A percentile compares a stretch with the other conserved stretches of the same genome.
Conservation (phyloP, 2,113 vertebrate species). For the Melanerpes formicivorus region DNA sequence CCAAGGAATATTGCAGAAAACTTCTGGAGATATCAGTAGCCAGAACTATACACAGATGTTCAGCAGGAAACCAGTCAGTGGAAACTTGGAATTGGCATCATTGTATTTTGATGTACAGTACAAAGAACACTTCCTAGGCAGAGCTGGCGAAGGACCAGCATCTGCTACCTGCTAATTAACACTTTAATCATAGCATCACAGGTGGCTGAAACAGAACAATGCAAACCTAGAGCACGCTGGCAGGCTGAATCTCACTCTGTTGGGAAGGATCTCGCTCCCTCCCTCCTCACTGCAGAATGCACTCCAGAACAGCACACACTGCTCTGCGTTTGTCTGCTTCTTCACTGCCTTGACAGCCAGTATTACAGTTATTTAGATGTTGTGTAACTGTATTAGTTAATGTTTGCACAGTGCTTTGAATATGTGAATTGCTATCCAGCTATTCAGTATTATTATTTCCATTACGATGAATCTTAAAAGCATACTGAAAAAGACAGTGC, state of each 20-base stretch:
- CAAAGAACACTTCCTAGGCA: not conserved
- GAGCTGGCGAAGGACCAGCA: not conserved
- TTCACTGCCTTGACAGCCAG: slow-evolving; percentile 47
- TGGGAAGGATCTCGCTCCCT: not conserved
- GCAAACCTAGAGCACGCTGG: not conserved
- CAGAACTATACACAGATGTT: not conserved
- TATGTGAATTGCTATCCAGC: slow-evolving; percentile 49
- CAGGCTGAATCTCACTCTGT: fast-evolving
- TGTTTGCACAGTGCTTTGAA: slow-evolving; percentile 54
- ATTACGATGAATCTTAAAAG: slow-evolving; percentile 35
- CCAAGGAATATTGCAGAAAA: not conserved
- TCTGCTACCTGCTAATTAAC: slow-evolving; percentile 52
- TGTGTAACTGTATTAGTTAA: slow-evolving; percentile 58
- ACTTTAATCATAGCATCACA: slow-evolving; percentile 15
- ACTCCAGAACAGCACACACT: not conserved
- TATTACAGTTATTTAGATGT: slow-evolving; percentile 66
- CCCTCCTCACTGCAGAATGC: not conserved
- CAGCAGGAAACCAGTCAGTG: not conserved
- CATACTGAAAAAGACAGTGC: not conserved
- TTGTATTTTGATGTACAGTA: not conserved
- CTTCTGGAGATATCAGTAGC: not conserved
- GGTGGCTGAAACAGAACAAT: slow-evolving; percentile 27
- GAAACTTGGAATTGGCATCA: not conserved
- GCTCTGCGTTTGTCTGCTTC: slow-evolving; percentile 14
- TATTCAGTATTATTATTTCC: slow-evolving; percentile 51